Percentiles rank a stretch among this genome's conserved stretches.
Evolutionary conservation across 2,888 invertebrate species (phyloP).

Genomic region (Eristalis arbustorum): DNA sequence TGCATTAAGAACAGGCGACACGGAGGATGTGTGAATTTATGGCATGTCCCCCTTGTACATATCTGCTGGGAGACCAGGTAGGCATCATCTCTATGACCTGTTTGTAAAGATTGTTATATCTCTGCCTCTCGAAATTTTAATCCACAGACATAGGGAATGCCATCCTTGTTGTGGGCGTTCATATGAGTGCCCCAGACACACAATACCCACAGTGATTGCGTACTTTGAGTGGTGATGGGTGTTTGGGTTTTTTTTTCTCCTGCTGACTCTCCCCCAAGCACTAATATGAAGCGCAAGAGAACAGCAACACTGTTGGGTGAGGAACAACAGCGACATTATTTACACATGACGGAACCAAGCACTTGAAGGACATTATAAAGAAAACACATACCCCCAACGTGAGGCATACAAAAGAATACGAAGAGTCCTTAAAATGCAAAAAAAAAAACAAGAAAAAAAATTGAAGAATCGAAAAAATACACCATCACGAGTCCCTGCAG

Average conservation of each 20-base stretch:
- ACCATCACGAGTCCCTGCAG: conserved; percentile 49
- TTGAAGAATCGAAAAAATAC: conserved; percentile 11
- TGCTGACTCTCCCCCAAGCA: not conserved
- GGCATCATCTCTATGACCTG: conserved; percentile 47
- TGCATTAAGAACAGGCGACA: conserved; percentile 48
- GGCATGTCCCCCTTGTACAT: not conserved
- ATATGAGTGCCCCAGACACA: conserved; percentile 51
- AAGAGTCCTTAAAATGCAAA: conserved; percentile 63
- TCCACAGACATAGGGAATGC: conserved; percentile 36
- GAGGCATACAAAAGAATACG: conserved; percentile 55
- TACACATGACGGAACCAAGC: conserved; percentile 72
- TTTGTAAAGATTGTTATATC: conserved; percentile 55
- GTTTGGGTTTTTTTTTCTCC: not conserved
- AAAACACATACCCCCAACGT: conserved; percentile 68
- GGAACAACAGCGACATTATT: conserved; percentile 71
- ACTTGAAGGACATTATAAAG: conserved; percentile 73
- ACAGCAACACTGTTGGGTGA: conserved; percentile 44
- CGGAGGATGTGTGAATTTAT: conserved; percentile 39
- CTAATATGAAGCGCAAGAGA: conserved; percentile 25
- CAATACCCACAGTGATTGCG: conserved; percentile 60
- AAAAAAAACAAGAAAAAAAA: conserved; percentile 30
- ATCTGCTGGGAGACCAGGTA: not conserved
- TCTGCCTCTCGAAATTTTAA: conserved; percentile 41
- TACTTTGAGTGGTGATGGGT: conserved; percentile 6
- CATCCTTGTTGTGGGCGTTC: conserved; percentile 37